Conservation (phyloP, 1,140 invertebrate genomes). For the Anthonomus grandis region DNA sequence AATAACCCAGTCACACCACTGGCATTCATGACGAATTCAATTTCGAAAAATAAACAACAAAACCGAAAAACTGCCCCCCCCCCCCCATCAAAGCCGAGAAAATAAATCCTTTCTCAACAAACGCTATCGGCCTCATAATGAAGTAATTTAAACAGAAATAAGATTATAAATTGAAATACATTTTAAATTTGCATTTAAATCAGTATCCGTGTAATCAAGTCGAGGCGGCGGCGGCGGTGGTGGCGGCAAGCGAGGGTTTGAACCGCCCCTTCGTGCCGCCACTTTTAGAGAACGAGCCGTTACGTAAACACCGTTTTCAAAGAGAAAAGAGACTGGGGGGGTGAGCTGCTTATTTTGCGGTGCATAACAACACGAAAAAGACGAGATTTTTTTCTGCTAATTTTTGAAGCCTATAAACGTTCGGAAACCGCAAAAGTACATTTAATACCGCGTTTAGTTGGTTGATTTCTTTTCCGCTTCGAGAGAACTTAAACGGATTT, state of each 20-base stretch:
- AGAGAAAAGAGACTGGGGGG: not conserved
- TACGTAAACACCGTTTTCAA: constrained; percentile 20
- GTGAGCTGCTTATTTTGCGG: constrained; percentile 17
- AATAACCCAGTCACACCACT: too few species aligned
- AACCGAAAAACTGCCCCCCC: too few species aligned
- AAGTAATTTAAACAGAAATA: constrained; percentile 48
- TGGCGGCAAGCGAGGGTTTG: constrained; percentile 8
- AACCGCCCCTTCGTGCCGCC: constrained; percentile 10
- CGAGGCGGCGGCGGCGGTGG: constrained; percentile 23
- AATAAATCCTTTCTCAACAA: constrained; percentile 24
- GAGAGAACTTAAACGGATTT: too few species aligned
- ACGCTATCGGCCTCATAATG: constrained; percentile 42
- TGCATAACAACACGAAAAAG: constrained; percentile 4
- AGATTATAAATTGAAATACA: constrained; percentile 49
- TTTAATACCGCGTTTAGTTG: not conserved
- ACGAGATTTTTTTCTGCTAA: too few species aligned
- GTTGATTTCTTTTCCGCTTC: too few species aligned
- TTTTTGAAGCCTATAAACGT: too few species aligned
- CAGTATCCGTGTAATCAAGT: constrained; percentile 45
- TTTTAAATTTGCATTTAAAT: constrained; percentile 49
- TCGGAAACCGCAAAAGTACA: not conserved
- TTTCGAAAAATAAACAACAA: too few species aligned
- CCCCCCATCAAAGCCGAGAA: too few species aligned
- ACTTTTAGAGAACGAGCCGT: constrained; percentile 10
- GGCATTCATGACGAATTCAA: too few species aligned